Percentiles rank a stretch among this genome's conserved stretches.
phyloP scores from a whole-genome alignment of 2,113 vertebrate genomes.

The Erythrocercus mccallii region DNA sequence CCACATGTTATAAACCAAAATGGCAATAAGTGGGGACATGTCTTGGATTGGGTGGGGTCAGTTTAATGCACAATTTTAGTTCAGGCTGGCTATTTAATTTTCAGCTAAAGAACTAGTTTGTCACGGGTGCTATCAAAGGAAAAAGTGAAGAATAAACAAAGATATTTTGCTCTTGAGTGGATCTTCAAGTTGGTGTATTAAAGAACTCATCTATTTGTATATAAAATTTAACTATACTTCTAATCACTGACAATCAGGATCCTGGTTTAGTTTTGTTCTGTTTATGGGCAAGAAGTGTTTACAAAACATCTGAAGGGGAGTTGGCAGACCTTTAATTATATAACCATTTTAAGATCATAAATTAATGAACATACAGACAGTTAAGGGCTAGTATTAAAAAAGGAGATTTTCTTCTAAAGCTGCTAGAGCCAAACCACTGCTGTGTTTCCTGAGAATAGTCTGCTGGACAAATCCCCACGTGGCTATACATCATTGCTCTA shows the following conservation, averaged over 20 bases:
- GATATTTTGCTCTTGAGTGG: neutral
- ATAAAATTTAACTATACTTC: neutral
- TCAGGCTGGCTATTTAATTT: neutral
- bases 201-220: neutral
- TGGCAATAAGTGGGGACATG: neutral
- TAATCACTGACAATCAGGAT: neutral
- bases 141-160: neutral
- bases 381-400: neutral
- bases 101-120: neutral
- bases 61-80: neutral
- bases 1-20: neutral
- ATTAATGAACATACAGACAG: neutral
- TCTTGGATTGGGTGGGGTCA: neutral
- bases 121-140: fast-evolving
- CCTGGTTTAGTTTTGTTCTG: neutral
- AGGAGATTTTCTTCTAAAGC: neutral
- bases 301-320: neutral
- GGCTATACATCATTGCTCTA: neutral
- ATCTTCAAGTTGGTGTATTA: neutral
- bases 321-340: neutral
- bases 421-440: neutral
- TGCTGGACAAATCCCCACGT: neutral
- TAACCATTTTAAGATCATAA: neutral
- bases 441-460: neutral
- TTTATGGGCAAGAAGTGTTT: neutral